phyloP scores from a whole-genome alignment of 2,113 vertebrate genomes.

The Strix uralensis region DNA sequence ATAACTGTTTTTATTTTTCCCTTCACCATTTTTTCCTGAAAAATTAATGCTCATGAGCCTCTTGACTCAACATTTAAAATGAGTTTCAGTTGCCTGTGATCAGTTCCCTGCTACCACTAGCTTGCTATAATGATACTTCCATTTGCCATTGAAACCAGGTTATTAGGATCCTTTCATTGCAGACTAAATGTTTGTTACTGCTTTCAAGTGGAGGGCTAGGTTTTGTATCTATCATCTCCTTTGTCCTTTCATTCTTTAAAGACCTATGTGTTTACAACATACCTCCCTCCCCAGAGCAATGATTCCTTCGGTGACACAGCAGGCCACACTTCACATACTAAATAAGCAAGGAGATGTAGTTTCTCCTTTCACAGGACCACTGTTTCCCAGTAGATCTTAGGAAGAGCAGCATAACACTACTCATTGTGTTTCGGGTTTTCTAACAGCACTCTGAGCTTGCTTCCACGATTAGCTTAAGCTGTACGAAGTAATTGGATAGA shows the following conservation, averaged over 20 bases:
- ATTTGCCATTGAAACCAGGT: not conserved
- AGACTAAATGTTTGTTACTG: not conserved
- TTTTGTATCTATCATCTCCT: not conserved
- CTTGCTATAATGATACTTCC: not conserved
- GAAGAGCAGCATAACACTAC: not conserved
- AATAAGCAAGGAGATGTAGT: not conserved
- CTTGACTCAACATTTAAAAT: not conserved
- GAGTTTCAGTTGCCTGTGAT: not conserved
- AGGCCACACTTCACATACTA: not conserved
- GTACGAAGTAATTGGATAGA: not conserved
- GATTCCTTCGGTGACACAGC: not conserved
- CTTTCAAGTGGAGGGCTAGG: not conserved
- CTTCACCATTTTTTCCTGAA: not conserved
- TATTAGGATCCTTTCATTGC: not conserved
- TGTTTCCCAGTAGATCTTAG: not conserved
- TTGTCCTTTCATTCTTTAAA: not conserved
- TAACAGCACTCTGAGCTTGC: not conserved
- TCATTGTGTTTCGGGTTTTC: not conserved
- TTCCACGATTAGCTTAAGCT: not conserved
- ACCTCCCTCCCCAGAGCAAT: not conserved
- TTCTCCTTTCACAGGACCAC: not conserved
- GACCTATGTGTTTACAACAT: not conserved
- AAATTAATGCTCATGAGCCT: not conserved
- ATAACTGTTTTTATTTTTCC: not conserved
- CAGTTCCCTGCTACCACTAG: not conserved